Conservation (phyloP, 2,113 vertebrate genomes). For the Muntiacus muntjak region DNA sequence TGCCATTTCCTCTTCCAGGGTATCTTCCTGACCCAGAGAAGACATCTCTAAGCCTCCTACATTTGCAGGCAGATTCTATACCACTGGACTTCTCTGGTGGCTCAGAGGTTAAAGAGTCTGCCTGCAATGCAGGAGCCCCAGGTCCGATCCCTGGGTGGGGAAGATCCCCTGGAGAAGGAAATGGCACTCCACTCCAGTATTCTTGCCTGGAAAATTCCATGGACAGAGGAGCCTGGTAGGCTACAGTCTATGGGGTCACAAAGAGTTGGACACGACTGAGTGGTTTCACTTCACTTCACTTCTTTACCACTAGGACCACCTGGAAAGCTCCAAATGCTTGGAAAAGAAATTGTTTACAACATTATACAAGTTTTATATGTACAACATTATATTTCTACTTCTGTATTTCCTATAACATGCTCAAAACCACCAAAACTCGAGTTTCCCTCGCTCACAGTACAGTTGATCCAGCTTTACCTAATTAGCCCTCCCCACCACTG, state of each 20-base stretch:
- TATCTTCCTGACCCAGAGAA: background rate
- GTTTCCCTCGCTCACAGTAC: background rate
- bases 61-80: background rate
- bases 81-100: no score
- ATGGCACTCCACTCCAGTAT: no score
- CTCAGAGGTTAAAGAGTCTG: no score
- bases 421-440: background rate
- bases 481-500: background rate
- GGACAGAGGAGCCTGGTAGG: fast-evolving
- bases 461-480: background rate
- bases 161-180: no score
- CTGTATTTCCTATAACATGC: background rate
- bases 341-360: background rate
- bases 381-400: background rate
- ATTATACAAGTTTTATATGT: background rate
- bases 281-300: background rate
- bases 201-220: no score
- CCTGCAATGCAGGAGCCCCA: no score
- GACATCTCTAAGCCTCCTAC: background rate
- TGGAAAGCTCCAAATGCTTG: background rate
- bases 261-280: no score
- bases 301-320: background rate
- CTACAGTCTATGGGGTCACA: no score
- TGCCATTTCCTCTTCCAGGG: background rate
- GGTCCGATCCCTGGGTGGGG: fast-evolving